phyloP scores from a whole-genome alignment of 2,797 vertebrate species.

The Ficedula albicollis region DNA sequence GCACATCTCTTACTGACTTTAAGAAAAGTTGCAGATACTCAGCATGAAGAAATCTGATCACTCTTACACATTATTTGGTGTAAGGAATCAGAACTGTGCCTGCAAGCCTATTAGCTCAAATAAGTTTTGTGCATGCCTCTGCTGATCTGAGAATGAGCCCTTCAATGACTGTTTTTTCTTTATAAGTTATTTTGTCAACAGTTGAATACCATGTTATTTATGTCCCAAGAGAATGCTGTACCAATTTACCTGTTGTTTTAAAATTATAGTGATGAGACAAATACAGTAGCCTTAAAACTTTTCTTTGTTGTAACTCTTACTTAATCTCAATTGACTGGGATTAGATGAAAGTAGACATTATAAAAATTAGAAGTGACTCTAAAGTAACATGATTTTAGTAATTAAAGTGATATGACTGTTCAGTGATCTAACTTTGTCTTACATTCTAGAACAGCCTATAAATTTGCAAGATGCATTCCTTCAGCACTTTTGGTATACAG shows the following conservation, averaged over 20 bases:
- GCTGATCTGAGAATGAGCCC: background rate
- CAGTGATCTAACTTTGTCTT: background rate
- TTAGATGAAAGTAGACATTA: background rate
- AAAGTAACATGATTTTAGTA: background rate
- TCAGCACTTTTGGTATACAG: background rate
- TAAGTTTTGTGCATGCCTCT: background rate
- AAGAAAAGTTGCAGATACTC: background rate
- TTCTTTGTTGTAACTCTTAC: background rate
- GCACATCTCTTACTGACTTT: background rate
- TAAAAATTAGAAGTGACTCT: background rate
- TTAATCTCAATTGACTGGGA: background rate
- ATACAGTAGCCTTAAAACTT: constrained; percentile 2
- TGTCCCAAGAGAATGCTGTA: background rate
- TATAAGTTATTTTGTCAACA: background rate
- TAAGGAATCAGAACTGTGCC: background rate
- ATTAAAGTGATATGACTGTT: background rate
- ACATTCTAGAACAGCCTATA: background rate
- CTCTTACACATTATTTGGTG: background rate
- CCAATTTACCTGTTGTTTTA: constrained; percentile 20
- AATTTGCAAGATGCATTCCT: background rate
- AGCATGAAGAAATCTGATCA: background rate
- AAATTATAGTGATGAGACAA: constrained; percentile 32
- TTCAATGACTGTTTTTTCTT: background rate
- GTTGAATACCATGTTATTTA: background rate
- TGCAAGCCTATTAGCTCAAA: background rate